These are phyloP conservation scores for Stegana nigrithorax DNA, from an alignment of 2,888 invertebrate species.

Conservation along the genomic window DNA sequence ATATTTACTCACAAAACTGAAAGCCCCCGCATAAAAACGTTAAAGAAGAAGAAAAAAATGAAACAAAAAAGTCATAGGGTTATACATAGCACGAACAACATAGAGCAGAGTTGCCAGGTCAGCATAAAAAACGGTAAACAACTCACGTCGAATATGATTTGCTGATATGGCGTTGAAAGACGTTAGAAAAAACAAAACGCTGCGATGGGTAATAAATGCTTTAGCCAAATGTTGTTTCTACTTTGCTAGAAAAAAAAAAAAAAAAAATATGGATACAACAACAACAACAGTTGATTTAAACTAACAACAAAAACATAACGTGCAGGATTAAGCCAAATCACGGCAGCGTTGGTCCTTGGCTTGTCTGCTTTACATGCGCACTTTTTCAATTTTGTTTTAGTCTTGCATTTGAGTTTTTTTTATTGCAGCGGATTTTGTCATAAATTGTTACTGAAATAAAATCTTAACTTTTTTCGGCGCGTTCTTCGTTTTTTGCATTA, in stretches of 20 bases:
- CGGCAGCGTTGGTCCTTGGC: constrained; percentile 32
- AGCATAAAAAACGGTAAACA: not conserved
- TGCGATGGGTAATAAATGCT: constrained; percentile 40
- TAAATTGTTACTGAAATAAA: constrained; percentile 58
- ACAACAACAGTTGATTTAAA: constrained; percentile 25
- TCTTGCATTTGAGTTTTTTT: constrained; percentile 16
- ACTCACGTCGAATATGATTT: not conserved
- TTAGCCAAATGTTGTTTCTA: constrained; percentile 33
- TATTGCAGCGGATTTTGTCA: constrained; percentile 52
- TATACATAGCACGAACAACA: too few relatives aligned
- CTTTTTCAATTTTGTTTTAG: constrained; percentile 6
- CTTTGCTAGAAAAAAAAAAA: not conserved
- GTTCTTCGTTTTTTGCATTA: too few relatives aligned
- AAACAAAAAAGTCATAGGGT: too few relatives aligned
- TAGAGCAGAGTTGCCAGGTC: not conserved
- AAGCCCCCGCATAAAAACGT: too few relatives aligned
- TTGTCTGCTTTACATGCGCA: constrained; percentile 26
- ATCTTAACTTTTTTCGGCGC: too few relatives aligned
- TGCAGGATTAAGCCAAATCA: too few relatives aligned
- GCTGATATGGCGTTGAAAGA: constrained; percentile 12
- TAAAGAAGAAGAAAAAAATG: too few relatives aligned
- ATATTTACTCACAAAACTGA: not conserved
- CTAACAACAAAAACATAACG: too few relatives aligned
- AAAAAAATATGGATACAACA: constrained; percentile 1
- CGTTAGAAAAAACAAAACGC: constrained; percentile 38